Conservation (phyloP, 2,113 vertebrate species). For the Haemorhous mexicanus region DNA sequence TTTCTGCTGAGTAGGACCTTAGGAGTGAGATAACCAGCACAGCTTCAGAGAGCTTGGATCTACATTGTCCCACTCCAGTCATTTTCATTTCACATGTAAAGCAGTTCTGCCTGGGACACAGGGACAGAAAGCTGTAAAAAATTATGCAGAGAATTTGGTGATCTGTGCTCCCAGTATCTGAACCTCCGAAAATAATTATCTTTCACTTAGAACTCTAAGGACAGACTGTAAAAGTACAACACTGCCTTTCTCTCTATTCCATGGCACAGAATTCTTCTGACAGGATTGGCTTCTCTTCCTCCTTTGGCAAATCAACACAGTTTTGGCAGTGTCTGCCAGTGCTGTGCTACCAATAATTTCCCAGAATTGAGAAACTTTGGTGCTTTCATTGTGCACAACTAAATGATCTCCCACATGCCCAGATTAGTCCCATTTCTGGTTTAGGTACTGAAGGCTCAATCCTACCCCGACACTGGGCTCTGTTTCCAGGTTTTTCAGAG, state of each 20-base stretch:
- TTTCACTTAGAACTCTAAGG: not conserved
- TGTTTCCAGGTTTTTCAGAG: not conserved
- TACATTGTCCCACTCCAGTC: constrained; percentile 19
- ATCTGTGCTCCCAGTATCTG: not conserved
- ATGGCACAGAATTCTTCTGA: not conserved
- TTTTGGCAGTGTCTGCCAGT: not conserved
- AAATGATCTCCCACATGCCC: constrained; percentile 27
- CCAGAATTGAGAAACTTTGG: constrained; percentile 26
- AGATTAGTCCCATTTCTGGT: constrained; percentile 28
- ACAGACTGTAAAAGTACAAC: not conserved
- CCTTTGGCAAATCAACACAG: constrained; percentile 14
- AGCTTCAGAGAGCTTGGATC: not conserved
- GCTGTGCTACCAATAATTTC: constrained; percentile 24
- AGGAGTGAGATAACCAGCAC: constrained; percentile 7
- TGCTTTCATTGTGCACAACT: not conserved
- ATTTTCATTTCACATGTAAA: constrained; percentile 16
- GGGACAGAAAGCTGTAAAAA: not conserved
- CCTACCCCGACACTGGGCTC: not conserved
- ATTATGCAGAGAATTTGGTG: not conserved
- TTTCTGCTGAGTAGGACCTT: constrained; percentile 45
- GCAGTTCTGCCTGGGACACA: not conserved
- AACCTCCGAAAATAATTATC: not conserved
- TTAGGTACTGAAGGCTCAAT: not conserved
- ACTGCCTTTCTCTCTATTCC: not conserved
- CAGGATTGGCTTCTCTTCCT: not conserved